Conservation (phyloP, 1,140 invertebrate genomes). For the Drosophila ironensis region DNA sequence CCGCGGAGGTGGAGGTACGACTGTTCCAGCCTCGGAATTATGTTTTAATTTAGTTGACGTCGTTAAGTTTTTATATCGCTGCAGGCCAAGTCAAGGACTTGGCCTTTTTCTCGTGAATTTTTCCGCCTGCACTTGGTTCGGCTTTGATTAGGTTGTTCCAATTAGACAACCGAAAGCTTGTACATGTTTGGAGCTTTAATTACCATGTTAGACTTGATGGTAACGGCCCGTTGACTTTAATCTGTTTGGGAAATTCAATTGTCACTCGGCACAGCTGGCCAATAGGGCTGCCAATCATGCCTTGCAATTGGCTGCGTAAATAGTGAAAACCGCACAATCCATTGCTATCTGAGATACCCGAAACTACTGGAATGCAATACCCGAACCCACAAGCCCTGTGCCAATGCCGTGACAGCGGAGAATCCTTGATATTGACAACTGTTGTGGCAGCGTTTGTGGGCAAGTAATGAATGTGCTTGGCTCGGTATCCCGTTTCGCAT, state of each 20-base stretch:
- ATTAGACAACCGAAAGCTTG: neutral
- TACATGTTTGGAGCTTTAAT: neutral
- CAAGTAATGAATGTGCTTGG: slow-evolving; percentile 60
- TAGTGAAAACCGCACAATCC: too few relatives aligned
- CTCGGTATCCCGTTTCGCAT: slow-evolving; percentile 26
- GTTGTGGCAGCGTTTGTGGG: slow-evolving; percentile 44
- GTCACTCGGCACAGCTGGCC: too few relatives aligned
- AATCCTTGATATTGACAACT: slow-evolving; percentile 27
- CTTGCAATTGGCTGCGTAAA: too few relatives aligned
- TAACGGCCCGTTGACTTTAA: too few relatives aligned
- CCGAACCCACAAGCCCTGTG: neutral
- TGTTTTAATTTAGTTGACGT: slow-evolving; percentile 63
- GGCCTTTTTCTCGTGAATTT: neutral
- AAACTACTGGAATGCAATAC: neutral
- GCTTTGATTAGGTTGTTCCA: slow-evolving; percentile 2
- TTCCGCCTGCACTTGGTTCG: neutral
- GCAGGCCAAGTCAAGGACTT: slow-evolving; percentile 10
- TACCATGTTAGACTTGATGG: too few relatives aligned
- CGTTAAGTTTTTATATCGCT: slow-evolving; percentile 41
- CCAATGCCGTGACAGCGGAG: slow-evolving; percentile 3
- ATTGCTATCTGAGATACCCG: neutral
- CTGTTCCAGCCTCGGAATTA: slow-evolving; percentile 40
- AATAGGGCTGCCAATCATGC: too few relatives aligned
- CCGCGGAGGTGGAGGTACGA: neutral
- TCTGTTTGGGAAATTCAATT: too few relatives aligned